These are phyloP conservation scores for Leuciscus waleckii DNA, from an alignment of 2,797 vertebrate species.

Conservation along the genomic window DNA sequence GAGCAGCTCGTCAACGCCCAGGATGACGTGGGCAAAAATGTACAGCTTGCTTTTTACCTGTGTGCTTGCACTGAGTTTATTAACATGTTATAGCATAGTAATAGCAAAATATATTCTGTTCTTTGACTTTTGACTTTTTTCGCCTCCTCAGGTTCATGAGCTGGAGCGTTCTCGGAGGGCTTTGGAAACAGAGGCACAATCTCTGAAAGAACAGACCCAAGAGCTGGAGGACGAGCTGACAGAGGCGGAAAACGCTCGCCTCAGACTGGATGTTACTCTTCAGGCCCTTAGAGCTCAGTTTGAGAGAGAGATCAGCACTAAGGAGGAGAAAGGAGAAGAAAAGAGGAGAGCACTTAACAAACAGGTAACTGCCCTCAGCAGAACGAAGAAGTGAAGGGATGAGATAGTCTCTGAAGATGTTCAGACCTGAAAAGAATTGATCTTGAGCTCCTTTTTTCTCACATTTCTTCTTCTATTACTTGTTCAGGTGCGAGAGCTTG, in stretches of 20 bases:
- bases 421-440: neutral
- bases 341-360: constrained; percentile 88
- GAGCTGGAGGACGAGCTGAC: constrained; percentile 91
- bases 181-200: constrained; percentile 85
- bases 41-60: constrained; percentile 60
- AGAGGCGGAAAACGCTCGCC: constrained; percentile 86
- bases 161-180: constrained; percentile 83
- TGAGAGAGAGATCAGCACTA: constrained; percentile 88
- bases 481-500: constrained; percentile 84
- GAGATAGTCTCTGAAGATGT: neutral
- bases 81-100: neutral
- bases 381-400: neutral
- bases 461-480: neutral
- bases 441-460: neutral
- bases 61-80: neutral
- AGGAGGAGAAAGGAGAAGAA: constrained; percentile 89
- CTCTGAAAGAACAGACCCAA: constrained; percentile 85
- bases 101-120: neutral
- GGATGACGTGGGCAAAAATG: constrained; percentile 92
- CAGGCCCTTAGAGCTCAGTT: constrained; percentile 92
- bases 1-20: constrained; percentile 91
- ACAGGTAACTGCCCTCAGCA: constrained; percentile 77
- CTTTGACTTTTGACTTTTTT: neutral
- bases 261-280: constrained; percentile 90
- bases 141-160: constrained; percentile 85